Conservation (phyloP, 2,113 vertebrate genomes). For the Sprattus sprattus region DNA sequence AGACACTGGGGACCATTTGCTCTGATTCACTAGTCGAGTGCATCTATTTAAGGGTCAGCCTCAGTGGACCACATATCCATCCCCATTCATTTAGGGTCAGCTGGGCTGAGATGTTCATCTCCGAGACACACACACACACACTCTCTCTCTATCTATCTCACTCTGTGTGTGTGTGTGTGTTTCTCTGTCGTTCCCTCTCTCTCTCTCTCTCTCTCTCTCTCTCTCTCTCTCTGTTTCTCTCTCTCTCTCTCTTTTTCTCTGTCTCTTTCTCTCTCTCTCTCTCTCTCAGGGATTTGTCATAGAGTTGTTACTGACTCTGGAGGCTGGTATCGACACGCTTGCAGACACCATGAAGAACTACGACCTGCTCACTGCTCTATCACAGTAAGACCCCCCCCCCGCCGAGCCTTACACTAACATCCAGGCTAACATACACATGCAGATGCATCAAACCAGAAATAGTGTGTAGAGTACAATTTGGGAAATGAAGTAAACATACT, state of each 20-base stretch:
- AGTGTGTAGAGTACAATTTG: too few relatives aligned
- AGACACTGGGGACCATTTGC: conserved; percentile 17
- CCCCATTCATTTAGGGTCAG: background rate
- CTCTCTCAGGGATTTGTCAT: conserved; percentile 93
- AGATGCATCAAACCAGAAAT: too few relatives aligned
- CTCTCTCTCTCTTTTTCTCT: background rate
- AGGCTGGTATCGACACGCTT: conserved; percentile 93
- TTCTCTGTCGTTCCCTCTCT: background rate
- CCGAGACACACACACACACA: background rate
- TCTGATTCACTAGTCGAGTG: background rate
- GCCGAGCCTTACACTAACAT: too few relatives aligned
- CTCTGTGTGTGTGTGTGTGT: too few relatives aligned
- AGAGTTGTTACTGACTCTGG: conserved; percentile 94
- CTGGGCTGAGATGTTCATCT: background rate
- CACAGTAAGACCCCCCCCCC: too few relatives aligned
- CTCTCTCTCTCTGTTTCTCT: background rate
- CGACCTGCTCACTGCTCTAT: conserved; percentile 89
- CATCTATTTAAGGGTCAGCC: background rate
- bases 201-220: background rate
- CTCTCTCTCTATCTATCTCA: background rate
- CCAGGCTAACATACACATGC: too few relatives aligned
- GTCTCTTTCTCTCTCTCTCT: background rate
- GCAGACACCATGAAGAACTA: conserved; percentile 96
- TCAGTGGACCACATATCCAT: background rate
- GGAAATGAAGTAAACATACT: too few relatives aligned